Conservation (phyloP, 2,113 vertebrate genomes). For the Malurus alboscapulatus region DNA sequence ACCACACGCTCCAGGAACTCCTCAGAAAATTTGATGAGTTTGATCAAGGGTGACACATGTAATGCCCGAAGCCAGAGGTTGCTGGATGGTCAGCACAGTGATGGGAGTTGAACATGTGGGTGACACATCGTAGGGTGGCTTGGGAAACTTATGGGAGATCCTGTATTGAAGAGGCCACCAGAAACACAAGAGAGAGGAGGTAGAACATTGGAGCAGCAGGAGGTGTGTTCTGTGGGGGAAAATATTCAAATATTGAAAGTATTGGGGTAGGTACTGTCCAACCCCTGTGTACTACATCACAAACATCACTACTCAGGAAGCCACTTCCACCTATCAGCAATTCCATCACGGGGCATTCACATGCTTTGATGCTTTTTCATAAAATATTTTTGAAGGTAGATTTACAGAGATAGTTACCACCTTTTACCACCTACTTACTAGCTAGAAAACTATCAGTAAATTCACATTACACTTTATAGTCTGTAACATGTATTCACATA, state of each 20-base stretch:
- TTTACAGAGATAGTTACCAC: neutral
- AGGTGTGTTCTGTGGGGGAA: neutral
- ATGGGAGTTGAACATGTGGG: neutral
- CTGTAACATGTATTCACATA: neutral
- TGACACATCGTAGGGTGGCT: neutral
- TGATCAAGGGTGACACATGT: neutral
- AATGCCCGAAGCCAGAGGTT: neutral
- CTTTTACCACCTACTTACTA: neutral
- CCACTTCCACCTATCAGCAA: neutral
- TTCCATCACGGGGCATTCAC: neutral
- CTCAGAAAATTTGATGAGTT: neutral
- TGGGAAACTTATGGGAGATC: neutral
- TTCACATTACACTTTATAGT: neutral
- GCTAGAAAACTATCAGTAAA: neutral
- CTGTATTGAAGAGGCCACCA: neutral
- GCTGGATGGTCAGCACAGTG: neutral
- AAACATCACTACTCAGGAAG: neutral
- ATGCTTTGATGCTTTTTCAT: neutral
- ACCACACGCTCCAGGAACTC: constrained; percentile 27
- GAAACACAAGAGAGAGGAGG: neutral
- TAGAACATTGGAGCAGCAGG: neutral
- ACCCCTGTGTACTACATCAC: neutral
- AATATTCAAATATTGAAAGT: neutral
- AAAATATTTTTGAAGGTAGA: neutral
- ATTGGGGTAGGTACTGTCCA: neutral